Base-by-base conservation (phyloP, 2,113 vertebrate species). In the Copsychus sechellarum region DNA sequence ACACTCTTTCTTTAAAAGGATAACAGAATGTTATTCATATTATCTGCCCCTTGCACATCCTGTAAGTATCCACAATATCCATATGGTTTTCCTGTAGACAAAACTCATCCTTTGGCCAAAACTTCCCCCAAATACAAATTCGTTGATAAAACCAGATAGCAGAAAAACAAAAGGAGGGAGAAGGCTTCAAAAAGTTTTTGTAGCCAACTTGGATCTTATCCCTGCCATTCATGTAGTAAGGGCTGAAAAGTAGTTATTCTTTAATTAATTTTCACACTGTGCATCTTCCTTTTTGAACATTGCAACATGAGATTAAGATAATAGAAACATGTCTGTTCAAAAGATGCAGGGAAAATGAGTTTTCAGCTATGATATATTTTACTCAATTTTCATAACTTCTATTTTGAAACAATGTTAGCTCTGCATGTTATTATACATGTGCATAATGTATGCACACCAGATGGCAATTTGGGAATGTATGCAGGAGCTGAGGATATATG, bases 381-480 rank as follows among this genome's bases (percentile, higher is more conserved):
- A 65, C 56, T 92, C 60, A 61, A 28, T 23, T 78, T 70, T 47
- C 67, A 26, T 64, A 88, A 81, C 6, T 89, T 85, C 11, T 54
- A 83, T 90, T 89, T 81, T 77, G 65, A 93, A 86, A 31, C 45
- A 95, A 70, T 77, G 76, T 80, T 70, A 87, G 42, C 58, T 66
- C 20, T 40, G 34, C 58, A 23, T 81, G 50, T 65, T 89, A 48
- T 84, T 91, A 67, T 81, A 70, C 42, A n/a, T 73, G 78, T 54
- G 43, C 26, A 26, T 86, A 77, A 86, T 67, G 57, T 74, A 90
- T 57, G 36, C 50, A 58, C 62, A 61, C 14, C 74, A 84, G 78
- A 80, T 94, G 77, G 78, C 61, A 86, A 48, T 69, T 91, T 70
- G 66, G 69, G 90, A 94, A 58, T 50, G 50, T 1, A 62, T 70